Base-by-base conservation (phyloP, 2,113 vertebrate species). In the Phaethornis superciliosus region DNA sequence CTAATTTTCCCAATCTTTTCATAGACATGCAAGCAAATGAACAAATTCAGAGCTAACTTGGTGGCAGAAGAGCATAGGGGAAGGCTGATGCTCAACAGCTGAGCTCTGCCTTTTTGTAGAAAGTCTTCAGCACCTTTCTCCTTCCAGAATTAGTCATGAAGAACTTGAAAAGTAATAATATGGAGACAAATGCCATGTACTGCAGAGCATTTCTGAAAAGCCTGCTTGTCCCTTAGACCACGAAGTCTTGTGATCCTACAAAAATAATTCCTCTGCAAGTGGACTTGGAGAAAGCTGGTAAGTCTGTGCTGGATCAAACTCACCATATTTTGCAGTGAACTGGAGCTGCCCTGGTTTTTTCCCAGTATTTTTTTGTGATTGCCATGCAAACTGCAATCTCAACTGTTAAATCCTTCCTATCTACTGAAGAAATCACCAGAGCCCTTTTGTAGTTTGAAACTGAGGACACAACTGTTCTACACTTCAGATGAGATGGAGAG, bases 11-110 rank as follows among this genome's bases (percentile, higher is more conserved):
- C 32, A 17, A 47, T 88, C 55, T 83, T 77, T 92, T 91, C 92
- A 86, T 77, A 60, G 76, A 92, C 90, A 92, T 65, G 44, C 70
- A 90, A 94, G 81, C 85, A 91, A 89, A 94, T 95, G 82, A 95
- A 93, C 82, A 92, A 92, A 90, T 67, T 60, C 68, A 81, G 82
- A 95, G 92, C 60, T 94, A 85, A 96, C 72, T 2, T 52, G 64
- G 51, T 74, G 76, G 64, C 76, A 81, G 83, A 76, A 71, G 8
- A 70, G 59, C 80, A 51, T 1, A 69, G 79, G 11, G 11, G 26
- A 67, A 63, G 33, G 40, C 9, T 59, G 80, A 90, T 51, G 76
- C 76, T 71, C 85, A 90, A 35, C 60, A 94, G 69, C 76, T 86
- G 88, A 93, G 80, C 68, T 85, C 26, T 78, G 80, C 69, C 56